Percentiles rank a stretch among this genome's conserved stretches.
phyloP scores from a whole-genome alignment of 2,888 invertebrate species.

The Ectemnius cavifrons region DNA sequence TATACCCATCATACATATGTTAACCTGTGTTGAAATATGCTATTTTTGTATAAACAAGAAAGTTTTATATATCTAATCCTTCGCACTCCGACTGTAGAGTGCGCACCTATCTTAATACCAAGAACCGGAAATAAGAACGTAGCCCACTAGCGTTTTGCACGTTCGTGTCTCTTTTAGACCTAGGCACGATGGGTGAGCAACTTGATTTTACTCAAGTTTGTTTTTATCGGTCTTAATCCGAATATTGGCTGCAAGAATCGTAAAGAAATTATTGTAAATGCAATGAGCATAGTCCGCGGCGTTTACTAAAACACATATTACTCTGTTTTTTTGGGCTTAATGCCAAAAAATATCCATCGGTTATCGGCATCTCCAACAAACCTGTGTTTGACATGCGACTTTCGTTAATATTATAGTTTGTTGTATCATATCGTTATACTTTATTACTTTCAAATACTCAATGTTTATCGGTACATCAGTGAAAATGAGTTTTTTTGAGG shows the following conservation, averaged over 20 bases:
- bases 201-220: slow-evolving; percentile 41
- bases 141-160: slow-evolving; percentile 18
- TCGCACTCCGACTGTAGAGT: slow-evolving; percentile 10
- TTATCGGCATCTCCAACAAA: background rate
- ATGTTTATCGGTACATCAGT: too few relatives aligned
- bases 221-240: slow-evolving; percentile 65
- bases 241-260: slow-evolving; percentile 25
- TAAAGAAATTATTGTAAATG: slow-evolving; percentile 13
- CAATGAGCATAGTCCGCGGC: slow-evolving; percentile 13
- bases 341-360: background rate
- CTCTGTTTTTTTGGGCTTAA: slow-evolving; percentile 9
- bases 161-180: slow-evolving; percentile 63
- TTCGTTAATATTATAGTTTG: slow-evolving; percentile 6
- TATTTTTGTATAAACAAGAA: too few relatives aligned
- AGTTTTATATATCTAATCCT: too few relatives aligned
- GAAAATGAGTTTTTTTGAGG: too few relatives aligned
- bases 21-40: too few relatives aligned
- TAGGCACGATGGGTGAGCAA: slow-evolving; percentile 72
- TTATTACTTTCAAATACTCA: background rate
- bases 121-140: slow-evolving; percentile 19
- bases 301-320: slow-evolving; percentile 48
- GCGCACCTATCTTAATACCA: background rate
- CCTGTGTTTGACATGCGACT: slow-evolving; percentile 1
- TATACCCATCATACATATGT: too few relatives aligned
- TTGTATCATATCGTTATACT: background rate